Evolutionary conservation across 1,140 invertebrate genomes (phyloP).

Genomic region (Monochamus saltuarius): DNA sequence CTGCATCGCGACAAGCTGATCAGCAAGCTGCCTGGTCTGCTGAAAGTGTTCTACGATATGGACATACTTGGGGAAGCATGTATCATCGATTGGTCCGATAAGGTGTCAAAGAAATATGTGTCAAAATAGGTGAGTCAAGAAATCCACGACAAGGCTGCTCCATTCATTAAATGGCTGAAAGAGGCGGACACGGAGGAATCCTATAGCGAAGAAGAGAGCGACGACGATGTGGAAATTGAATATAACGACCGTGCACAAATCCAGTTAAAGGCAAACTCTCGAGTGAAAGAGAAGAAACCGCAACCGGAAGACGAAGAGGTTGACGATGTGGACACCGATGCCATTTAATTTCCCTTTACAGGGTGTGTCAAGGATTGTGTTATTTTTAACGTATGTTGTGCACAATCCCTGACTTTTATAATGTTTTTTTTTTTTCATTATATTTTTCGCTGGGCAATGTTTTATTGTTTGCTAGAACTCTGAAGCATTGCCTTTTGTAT

Average conservation of each 20-base stretch:
- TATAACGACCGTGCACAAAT: conserved; percentile 83
- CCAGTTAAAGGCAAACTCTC: conserved; percentile 62
- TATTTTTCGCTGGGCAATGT: background rate
- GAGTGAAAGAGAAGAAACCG: conserved; percentile 54
- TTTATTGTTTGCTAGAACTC: background rate
- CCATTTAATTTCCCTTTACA: conserved; percentile 67
- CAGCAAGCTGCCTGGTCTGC: conserved; percentile 84
- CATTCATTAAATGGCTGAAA: conserved; percentile 95
- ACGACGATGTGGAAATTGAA: conserved; percentile 60
- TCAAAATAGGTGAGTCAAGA: conserved; percentile 87
- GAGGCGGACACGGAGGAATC: conserved; percentile 93
- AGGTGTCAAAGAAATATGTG: conserved; percentile 91
- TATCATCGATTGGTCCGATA: conserved; percentile 91
- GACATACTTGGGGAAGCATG: conserved; percentile 95
- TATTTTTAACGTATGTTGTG: conserved; percentile 32
- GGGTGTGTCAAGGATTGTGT: conserved; percentile 31
- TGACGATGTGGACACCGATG: conserved; percentile 86
- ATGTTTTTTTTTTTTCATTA: background rate
- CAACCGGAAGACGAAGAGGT: conserved; percentile 59
- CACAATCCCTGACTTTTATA: background rate
- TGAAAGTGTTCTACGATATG: conserved; percentile 92
- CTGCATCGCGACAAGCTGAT: conserved; percentile 78
- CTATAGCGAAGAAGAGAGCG: conserved; percentile 61
- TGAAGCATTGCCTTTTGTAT: conserved; percentile 1
- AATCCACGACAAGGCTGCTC: conserved; percentile 88